Evolutionary conservation across 2,888 invertebrate genomes (phyloP), one percentile per base, ranked within the genome.

Genomic region (Papilio gigon): DNA sequence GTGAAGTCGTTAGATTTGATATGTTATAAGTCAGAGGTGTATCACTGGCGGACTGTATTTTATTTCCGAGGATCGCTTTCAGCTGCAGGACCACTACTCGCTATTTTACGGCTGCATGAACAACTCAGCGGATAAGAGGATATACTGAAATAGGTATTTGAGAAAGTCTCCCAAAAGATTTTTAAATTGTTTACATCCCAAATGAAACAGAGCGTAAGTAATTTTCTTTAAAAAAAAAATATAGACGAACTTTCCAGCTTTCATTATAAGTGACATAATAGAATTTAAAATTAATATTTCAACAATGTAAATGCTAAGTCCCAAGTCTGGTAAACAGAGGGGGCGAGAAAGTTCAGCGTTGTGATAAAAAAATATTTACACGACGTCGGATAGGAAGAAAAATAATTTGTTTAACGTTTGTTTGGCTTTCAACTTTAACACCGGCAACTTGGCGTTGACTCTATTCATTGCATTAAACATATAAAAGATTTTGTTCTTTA

Each of bases 381-480:
- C 33, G 33, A 17, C 37, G 65, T 40, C 56, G 25, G 44, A 47
- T 17, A 47, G 42, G 60, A 37, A 17, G 56, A 44, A 63, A 68
- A 58, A 58, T 63, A 58, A 63, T 63, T 58, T 44, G 17, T 56
- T 56, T 56, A 56, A 30, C 27, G 63, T 37, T 37, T 58, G 62
- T 63, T 68, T 68, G n/a, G 63, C 47, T 44, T 44, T 50, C 47
- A 30, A 12, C 40, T 62, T 37, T 6, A 62, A 40, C 53, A 22
- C n/a, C 61, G 47, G 44, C 22, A 27, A 56, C 53, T 63, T 47
- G 33, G 14, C 22, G 27, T 62, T 62, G 42, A 62, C 67, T 53
- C 40, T 30, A 11, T 50, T 67, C 53, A 61, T 50, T 61, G 30
- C 35, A 61, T 20, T 25, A 47, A 58, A 65, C 59, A 60, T 33